Evolutionary conservation across 2,113 vertebrate species (phyloP).

Genomic region (Malurus melanocephalus): DNA sequence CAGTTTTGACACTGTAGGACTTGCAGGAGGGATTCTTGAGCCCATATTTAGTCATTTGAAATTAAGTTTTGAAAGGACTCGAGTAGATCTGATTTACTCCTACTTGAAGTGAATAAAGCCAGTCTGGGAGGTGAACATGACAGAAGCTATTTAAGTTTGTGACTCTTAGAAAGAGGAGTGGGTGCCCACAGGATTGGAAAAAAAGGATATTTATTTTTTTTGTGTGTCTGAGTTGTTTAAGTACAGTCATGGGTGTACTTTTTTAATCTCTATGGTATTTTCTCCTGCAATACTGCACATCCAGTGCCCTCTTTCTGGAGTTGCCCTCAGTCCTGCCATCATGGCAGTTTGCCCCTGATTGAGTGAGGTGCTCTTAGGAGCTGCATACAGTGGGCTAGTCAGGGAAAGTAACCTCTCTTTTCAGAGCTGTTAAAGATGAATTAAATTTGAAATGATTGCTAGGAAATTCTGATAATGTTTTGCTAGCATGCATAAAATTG

Average conservation of each 20-base stretch:
- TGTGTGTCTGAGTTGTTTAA: neutral
- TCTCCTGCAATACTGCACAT: neutral
- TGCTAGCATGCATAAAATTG: neutral
- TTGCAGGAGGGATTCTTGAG: neutral
- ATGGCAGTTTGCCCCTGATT: accelerated
- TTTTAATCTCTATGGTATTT: neutral
- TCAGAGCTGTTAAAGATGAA: neutral
- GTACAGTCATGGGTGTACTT: neutral
- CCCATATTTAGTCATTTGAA: neutral
- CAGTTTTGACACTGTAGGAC: neutral
- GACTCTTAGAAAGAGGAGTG: accelerated
- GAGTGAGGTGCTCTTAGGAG: neutral
- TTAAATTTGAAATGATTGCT: neutral
- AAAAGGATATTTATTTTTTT: neutral
- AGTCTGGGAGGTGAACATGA: neutral
- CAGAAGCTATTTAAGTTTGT: neutral
- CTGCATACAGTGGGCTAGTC: neutral
- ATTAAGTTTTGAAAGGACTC: neutral
- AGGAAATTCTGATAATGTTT: neutral
- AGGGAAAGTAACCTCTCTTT: neutral
- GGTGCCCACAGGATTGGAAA: neutral
- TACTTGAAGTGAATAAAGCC: neutral
- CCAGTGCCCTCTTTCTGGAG: neutral
- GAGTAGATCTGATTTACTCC: neutral
- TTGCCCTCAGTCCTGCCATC: neutral